Evolutionary conservation across 2,113 vertebrate genomes (phyloP), one percentile per base, ranked within the genome.

Genomic region (Puntigrus tetrazona): DNA sequence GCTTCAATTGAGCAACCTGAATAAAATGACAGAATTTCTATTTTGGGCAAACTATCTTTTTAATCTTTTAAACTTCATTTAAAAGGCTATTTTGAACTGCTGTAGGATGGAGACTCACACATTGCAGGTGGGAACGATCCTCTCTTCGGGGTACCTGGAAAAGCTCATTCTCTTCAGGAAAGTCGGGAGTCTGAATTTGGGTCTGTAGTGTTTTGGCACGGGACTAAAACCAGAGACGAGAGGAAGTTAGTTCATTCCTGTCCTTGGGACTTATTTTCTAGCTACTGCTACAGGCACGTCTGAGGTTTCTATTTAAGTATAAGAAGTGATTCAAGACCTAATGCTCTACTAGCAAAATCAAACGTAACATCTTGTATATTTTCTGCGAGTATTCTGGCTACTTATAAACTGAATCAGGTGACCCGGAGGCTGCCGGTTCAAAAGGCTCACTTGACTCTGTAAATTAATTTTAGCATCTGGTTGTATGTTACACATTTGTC

Each of bases 151-250:
- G 20, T 90, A 89, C 84, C 89, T 93, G 0, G 20, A 83, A 69
- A 92, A 36, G 18, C 85, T 88, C 47, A 94, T 90, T 88, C 52
- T 93, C 75, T 50, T 92, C 86, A 95, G 82, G 87, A 95, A 92
- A 0, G 89, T 83, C 0, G 92, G 93, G 41, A 94, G 84, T 79
- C 85, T 91, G 69, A 94, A 79, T 69, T 88, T 93, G 0, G 89
- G 84, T 73, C 90, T 88, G 25, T 85, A 3, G 0, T 88, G 81
- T 18, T 91, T 84, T 1, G 74, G 50, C 9, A 88, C 86, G 63
- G 77, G 77, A n/a, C 94, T 94, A 79, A 20, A 52, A 72, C 41
- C 65, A 27, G 36, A 82, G 43, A 59, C 34, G 79, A 45, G 80
- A 76, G 16, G 20, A 65, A 20, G 2, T 1, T 13, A 52, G 73